Evolutionary conservation across 2,113 vertebrate species (phyloP).

Genomic region (Lepus timidus): DNA sequence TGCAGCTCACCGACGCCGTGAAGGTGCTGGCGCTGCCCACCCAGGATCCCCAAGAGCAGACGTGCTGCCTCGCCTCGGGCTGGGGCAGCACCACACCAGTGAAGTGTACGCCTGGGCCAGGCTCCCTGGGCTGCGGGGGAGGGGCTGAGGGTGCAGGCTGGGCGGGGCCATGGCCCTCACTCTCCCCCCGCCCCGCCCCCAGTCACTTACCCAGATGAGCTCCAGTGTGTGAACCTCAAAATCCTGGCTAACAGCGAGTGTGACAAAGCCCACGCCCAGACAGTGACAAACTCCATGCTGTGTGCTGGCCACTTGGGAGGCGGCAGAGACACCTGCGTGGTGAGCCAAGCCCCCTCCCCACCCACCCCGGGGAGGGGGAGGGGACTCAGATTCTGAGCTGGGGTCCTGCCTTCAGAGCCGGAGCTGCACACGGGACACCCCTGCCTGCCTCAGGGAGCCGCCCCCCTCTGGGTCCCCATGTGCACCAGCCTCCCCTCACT

Average conservation of each 20-base stretch:
- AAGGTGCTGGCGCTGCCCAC: slow-evolving; percentile 3
- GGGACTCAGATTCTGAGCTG: neutral
- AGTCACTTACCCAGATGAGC: slow-evolving; percentile 60
- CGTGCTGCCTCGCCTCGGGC: slow-evolving; percentile 37
- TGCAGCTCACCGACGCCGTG: fast-evolving
- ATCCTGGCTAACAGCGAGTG: slow-evolving; percentile 84
- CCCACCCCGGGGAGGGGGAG: fast-evolving
- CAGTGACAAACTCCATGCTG: slow-evolving; percentile 89
- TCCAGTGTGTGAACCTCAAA: slow-evolving; percentile 88
- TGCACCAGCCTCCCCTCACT: neutral
- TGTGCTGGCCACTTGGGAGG: slow-evolving; percentile 89
- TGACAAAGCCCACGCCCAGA: slow-evolving; percentile 78
- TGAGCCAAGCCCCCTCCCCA: slow-evolving; percentile 42
- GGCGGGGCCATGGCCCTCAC: neutral
- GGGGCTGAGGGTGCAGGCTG: neutral
- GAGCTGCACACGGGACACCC: neutral
- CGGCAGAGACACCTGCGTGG: slow-evolving; percentile 90
- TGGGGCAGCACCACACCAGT: slow-evolving; percentile 29
- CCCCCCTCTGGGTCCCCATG: no score
- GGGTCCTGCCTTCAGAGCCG: neutral
- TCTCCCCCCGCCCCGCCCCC: neutral
- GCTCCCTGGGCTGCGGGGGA: fast-evolving
- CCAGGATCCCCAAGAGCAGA: fast-evolving
- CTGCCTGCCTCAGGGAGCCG: no score
- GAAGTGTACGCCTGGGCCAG: fast-evolving